These are phyloP conservation scores for Scaptomyza caliginosa DNA, from an alignment of 2,888 invertebrate species.

Conservation along the genomic window DNA sequence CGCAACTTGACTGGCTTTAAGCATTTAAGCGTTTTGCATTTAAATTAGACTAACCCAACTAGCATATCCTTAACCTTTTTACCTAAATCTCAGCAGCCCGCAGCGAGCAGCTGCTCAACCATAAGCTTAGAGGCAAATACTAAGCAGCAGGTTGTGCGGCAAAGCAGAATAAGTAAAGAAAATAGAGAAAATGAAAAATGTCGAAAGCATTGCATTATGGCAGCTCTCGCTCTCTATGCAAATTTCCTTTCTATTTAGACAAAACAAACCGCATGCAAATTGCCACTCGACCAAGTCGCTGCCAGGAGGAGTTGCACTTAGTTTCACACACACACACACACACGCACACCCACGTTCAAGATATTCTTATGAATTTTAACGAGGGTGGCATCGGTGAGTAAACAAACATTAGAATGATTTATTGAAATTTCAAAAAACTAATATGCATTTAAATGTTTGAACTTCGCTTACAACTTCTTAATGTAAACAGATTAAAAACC, in stretches of 20 bases:
- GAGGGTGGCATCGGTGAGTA: slow-evolving; percentile 33
- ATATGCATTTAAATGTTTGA: background rate
- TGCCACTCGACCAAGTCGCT: slow-evolving; percentile 70
- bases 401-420: background rate
- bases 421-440: background rate
- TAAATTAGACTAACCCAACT: slow-evolving; percentile 59
- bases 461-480: too few relatives aligned
- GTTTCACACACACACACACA: slow-evolving; percentile 21
- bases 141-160: slow-evolving; percentile 14
- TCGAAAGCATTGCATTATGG: slow-evolving; percentile 65
- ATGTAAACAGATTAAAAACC: background rate
- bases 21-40: slow-evolving; percentile 57
- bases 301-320: slow-evolving; percentile 49
- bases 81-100: slow-evolving; percentile 68
- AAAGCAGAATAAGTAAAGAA: background rate
- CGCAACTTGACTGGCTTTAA: slow-evolving; percentile 16
- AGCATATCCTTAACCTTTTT: slow-evolving; percentile 77
- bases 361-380: slow-evolving; percentile 31
- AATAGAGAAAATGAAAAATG: slow-evolving; percentile 19
- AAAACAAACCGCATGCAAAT: slow-evolving; percentile 77
- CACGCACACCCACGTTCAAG: slow-evolving; percentile 5
- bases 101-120: slow-evolving; percentile 24
- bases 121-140: slow-evolving; percentile 58
- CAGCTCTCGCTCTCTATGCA: slow-evolving; percentile 60
- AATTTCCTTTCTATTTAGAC: slow-evolving; percentile 57